A percentile compares a stretch with the other conserved stretches of the same genome.
These are phyloP conservation scores for Diorhabda carinulata DNA, from an alignment of 1,140 invertebrate genomes.

Conservation along the genomic window DNA sequence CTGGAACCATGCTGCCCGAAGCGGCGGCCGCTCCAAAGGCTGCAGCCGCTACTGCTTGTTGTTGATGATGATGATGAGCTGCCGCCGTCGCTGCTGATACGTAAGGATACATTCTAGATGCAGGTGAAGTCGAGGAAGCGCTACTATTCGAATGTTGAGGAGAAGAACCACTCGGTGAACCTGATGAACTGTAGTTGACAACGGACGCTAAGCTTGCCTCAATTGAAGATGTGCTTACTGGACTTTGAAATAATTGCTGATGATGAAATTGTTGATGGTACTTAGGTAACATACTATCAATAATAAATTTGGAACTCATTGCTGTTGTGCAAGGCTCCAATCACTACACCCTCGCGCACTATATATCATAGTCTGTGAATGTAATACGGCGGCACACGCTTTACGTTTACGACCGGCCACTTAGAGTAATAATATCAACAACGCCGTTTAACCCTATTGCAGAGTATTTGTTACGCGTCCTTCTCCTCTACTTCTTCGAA, in stretches of 20 bases:
- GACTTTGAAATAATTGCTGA: slow-evolving; percentile 59
- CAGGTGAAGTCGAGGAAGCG: slow-evolving; percentile 57
- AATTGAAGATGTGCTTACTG: slow-evolving; percentile 47
- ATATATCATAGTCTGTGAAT: slow-evolving; percentile 40
- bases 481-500: slow-evolving; percentile 64
- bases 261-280: slow-evolving; percentile 80
- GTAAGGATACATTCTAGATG: slow-evolving; percentile 71
- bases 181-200: slow-evolving; percentile 44
- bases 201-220: slow-evolving; percentile 55
- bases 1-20: slow-evolving; percentile 63
- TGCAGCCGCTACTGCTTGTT: slow-evolving; percentile 65
- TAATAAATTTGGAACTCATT: slow-evolving; percentile 95
- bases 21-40: slow-evolving; percentile 61
- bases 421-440: slow-evolving; percentile 35
- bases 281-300: slow-evolving; percentile 95
- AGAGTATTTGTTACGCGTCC: slow-evolving; percentile 57
- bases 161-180: slow-evolving; percentile 50
- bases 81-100: slow-evolving; percentile 63
- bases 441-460: slow-evolving; percentile 46
- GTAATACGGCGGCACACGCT: slow-evolving; percentile 28
- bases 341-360: slow-evolving; percentile 44
- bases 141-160: slow-evolving; percentile 52
- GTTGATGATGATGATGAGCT: slow-evolving; percentile 67
- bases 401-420: slow-evolving; percentile 42
- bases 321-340: slow-evolving; percentile 46